These are phyloP conservation scores for Laticauda colubrina DNA, from an alignment of 2,113 vertebrate genomes.

Conservation along the genomic window DNA sequence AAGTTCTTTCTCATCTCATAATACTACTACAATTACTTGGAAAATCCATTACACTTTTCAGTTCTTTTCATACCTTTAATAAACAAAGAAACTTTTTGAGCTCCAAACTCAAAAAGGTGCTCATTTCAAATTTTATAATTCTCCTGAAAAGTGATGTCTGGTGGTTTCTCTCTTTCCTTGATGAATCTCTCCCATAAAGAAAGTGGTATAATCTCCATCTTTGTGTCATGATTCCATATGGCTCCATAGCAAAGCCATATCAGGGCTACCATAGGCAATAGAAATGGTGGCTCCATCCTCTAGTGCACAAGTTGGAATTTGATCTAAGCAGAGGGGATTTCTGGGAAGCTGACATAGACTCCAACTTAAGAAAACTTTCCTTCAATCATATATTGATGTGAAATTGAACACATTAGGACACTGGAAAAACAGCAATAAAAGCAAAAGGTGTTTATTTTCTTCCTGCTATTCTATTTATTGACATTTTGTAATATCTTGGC, in stretches of 20 bases:
- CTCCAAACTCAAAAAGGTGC: not conserved
- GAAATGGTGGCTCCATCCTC: not conserved
- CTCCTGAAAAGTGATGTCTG: not conserved
- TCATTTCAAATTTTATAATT: not conserved
- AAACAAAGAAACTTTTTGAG: not conserved
- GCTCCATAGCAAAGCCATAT: not conserved
- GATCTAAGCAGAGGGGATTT: not conserved
- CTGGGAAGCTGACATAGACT: not conserved
- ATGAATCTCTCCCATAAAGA: not conserved
- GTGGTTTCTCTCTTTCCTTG: not conserved
- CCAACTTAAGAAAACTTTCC: not conserved
- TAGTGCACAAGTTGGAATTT: not conserved
- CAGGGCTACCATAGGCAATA: no score
- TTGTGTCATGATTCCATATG: not conserved
- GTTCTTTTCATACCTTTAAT: not conserved
- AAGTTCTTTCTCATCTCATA: not conserved
- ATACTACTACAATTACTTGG: not conserved
- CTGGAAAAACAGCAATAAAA: slow-evolving; percentile 53
- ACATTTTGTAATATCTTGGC: slow-evolving; percentile 55
- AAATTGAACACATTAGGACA: slow-evolving; percentile 20
- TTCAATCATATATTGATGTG: not conserved
- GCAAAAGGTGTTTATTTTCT: slow-evolving; percentile 44
- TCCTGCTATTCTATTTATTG: slow-evolving; percentile 58
- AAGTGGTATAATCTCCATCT: not conserved
- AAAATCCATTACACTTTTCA: not conserved